Percentiles rank a stretch among this genome's conserved stretches.
Conservation (phyloP, 2,797 vertebrate species). For the Pseudochaenichthys georgianus region DNA sequence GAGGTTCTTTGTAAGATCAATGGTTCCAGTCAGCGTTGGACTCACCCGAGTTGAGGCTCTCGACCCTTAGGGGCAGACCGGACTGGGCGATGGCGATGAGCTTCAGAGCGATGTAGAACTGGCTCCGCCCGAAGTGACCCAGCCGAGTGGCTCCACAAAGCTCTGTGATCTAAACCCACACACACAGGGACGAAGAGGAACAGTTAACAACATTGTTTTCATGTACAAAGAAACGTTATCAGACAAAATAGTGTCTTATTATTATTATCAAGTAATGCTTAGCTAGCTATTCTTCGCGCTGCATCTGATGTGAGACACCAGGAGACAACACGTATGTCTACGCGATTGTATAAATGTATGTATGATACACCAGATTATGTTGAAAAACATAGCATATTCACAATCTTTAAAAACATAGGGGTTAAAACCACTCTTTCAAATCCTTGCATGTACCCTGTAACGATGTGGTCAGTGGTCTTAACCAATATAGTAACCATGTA, state of each 20-base stretch:
- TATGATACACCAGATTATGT: too few species aligned
- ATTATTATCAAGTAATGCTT: too few species aligned
- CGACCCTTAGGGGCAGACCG: slow-evolving; percentile 94
- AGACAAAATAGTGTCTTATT: too few species aligned
- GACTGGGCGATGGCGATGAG: slow-evolving; percentile 98
- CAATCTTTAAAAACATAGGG: too few species aligned
- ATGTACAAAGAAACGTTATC: background rate
- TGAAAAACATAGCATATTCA: too few species aligned
- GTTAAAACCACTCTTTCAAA: too few species aligned
- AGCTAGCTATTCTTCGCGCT: too few species aligned
- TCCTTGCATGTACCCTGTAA: too few species aligned
- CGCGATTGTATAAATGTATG: too few species aligned
- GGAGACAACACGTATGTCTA: too few species aligned
- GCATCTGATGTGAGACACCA: too few species aligned
- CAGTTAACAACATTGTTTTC: slow-evolving; percentile 45
- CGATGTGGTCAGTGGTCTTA: background rate
- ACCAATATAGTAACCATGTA: background rate
- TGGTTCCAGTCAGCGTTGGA: slow-evolving; percentile 18
- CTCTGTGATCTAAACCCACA: slow-evolving; percentile 92
- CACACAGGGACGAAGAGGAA: slow-evolving; percentile 34
- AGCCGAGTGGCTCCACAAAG: slow-evolving; percentile 97
- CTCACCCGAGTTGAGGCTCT: slow-evolving; percentile 98
- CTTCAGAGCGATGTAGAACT: slow-evolving; percentile 99
- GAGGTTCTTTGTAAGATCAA: background rate
- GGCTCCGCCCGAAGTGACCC: slow-evolving; percentile 98